phyloP scores from a whole-genome alignment of 1,140 invertebrate species.

The Drosophila hydei region DNA sequence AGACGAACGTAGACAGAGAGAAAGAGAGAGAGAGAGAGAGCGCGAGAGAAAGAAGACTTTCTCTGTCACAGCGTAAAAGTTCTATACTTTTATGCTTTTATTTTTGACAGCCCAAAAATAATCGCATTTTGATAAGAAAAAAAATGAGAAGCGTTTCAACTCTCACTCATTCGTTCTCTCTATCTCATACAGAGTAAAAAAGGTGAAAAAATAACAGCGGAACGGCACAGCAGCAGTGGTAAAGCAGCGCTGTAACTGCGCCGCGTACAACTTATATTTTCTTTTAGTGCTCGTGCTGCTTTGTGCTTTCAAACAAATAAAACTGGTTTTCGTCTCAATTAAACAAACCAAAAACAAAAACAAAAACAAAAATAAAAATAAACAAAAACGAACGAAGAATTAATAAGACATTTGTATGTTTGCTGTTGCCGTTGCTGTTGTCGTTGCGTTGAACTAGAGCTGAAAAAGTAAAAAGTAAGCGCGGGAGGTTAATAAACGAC shows the following conservation, averaged over 20 bases:
- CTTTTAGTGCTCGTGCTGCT: conserved; percentile 69
- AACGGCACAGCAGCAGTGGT: conserved; percentile 14
- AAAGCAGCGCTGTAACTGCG: conserved; percentile 32
- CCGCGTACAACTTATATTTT: conserved; percentile 74
- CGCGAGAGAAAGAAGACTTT: conserved; percentile 17
- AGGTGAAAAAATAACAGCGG: conserved; percentile 10
- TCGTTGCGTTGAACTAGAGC: too few species aligned
- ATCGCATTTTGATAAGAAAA: conserved; percentile 75
- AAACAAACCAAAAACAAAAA: conserved; percentile 64
- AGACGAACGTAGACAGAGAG: conserved; percentile 11
- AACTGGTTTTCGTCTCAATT: conserved; percentile 78
- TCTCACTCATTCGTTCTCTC: conserved; percentile 12
- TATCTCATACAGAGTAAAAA: conserved; percentile 26
- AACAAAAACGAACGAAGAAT: conserved; percentile 38
- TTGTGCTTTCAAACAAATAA: conserved; percentile 74
- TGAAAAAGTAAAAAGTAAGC: too few species aligned
- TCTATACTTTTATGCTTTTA: conserved; percentile 64
- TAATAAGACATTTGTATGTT: conserved; percentile 19
- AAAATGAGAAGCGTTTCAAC: conserved; percentile 12
- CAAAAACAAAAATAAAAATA: conserved; percentile 35
- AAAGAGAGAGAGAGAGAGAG: conserved; percentile 23
- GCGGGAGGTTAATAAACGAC: too few species aligned
- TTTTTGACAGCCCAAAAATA: conserved; percentile 69
- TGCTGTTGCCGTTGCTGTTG: conserved; percentile 8
- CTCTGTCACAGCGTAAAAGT: conserved; percentile 62